Conservation (phyloP, 2,113 vertebrate species). For the Mandrillus leucophaeus region DNA sequence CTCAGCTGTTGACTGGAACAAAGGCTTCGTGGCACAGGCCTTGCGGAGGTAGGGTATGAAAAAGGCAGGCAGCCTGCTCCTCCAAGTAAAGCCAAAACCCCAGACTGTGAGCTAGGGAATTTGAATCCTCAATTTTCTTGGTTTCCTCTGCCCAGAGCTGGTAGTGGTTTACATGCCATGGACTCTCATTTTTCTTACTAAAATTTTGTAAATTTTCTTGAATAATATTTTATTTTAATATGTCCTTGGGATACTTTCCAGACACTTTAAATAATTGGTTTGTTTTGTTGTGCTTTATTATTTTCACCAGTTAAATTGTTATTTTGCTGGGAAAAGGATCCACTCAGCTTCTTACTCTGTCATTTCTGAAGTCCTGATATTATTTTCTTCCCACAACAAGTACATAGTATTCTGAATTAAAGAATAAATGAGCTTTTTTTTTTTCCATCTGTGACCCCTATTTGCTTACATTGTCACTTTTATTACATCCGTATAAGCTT, state of each 20-base stretch:
- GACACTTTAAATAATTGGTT: background rate
- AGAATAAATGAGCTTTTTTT: background rate
- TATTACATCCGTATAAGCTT: background rate
- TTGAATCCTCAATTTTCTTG: fast-evolving
- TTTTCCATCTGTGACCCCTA: background rate
- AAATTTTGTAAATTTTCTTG: background rate
- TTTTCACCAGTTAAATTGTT: background rate
- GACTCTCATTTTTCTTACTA: background rate
- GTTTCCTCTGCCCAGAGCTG: fast-evolving
- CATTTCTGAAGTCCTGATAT: background rate
- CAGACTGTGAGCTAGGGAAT: background rate
- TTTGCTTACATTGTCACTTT: background rate
- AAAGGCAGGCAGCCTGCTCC: fast-evolving
- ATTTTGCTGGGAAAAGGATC: background rate
- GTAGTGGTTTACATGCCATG: fast-evolving
- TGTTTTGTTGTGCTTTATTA: background rate
- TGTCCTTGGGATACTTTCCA: background rate
- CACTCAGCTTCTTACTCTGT: background rate
- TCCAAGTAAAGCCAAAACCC: too few species aligned
- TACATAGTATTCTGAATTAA: background rate
- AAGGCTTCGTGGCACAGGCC: background rate
- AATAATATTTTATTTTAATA: background rate
- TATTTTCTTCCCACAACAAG: background rate
- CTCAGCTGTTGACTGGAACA: background rate
- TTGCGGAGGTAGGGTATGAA: background rate